A percentile compares a stretch with the other conserved stretches of the same genome.
phyloP scores from a whole-genome alignment of 2,113 vertebrate species.

The Vidua macroura region DNA sequence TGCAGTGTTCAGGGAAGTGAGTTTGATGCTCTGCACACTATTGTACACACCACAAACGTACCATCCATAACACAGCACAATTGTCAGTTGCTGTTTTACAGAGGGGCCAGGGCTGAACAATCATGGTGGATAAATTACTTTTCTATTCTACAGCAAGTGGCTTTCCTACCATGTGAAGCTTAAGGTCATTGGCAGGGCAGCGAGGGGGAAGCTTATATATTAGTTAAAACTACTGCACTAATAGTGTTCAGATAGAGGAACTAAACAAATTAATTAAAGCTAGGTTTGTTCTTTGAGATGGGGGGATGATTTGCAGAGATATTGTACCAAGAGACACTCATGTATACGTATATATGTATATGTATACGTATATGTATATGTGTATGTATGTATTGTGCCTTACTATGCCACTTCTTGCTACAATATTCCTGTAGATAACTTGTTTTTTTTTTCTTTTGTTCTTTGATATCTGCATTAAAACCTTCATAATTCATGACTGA shows the following conservation, averaged over 20 bases:
- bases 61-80: constrained; percentile 59
- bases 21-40: neutral
- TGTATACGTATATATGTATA: neutral
- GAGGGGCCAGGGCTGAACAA: constrained; percentile 37
- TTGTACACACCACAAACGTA: constrained; percentile 21
- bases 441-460: neutral
- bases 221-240: constrained; percentile 59
- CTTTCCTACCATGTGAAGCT: constrained; percentile 57
- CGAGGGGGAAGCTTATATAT: constrained; percentile 15
- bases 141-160: constrained; percentile 58
- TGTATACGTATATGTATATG: neutral
- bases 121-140: constrained; percentile 64
- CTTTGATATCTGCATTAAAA: neutral
- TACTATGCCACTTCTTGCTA: neutral
- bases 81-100: constrained; percentile 68
- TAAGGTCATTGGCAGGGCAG: constrained; percentile 69
- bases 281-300: neutral
- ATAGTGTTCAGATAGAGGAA: constrained; percentile 49
- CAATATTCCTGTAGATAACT: neutral
- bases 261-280: constrained; percentile 21
- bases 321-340: neutral
- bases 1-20: constrained; percentile 34
- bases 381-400: neutral
- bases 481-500: neutral
- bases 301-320: neutral